Evolutionary conservation across 2,888 invertebrate species (phyloP), one percentile per base, ranked within the genome.

Genomic region (Oscheius myriophilus): DNA sequence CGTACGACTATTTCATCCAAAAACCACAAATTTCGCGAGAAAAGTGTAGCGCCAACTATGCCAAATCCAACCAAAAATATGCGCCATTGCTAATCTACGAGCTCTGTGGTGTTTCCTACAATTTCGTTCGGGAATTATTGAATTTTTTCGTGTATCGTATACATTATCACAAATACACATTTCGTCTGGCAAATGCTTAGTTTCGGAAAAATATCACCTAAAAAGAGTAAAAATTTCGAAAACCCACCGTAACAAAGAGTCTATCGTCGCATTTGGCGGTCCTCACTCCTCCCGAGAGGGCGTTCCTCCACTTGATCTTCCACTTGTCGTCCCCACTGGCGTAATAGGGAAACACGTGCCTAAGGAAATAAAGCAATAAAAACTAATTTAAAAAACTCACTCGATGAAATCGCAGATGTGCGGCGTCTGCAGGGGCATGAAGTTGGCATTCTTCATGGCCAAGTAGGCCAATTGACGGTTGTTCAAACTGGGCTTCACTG

Each of bases 361-460:
- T 61, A 6, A 16, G 25, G 16, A 57, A 39, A 57, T 2, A 41
- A n/a, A 18, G 14, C 21, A 14, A 3, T n/a, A n/a, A n/a, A 33
- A 33, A 33, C 33, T 3, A 33, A 33, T 33, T 6, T 43, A 23
- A 0, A 45, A 43, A n/a, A 21, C 12, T 61, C 18, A 61, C 61
- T 61, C 61, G 16, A 61, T 39, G 46, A 61, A 61, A 33, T 61
- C 61, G 9, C 61, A 61, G 26, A 61, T 61, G 26, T 61, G 61
- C 18, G n/a, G 46, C 4, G 49, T 61, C 33, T 61, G 61, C 61
- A 61, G 46, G 16, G 61, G 61, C 26, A 61, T 61, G 39, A 23
- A 61, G n/a, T 61, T 61, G 49, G 49, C 46, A 61, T 61, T 61
- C 49, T 61, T 61, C 49, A 61, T 61, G 18, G 61, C 49, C 26